These are phyloP conservation scores for Labia minor DNA, from an alignment of 2,888 invertebrate species.

Conservation along the genomic window DNA sequence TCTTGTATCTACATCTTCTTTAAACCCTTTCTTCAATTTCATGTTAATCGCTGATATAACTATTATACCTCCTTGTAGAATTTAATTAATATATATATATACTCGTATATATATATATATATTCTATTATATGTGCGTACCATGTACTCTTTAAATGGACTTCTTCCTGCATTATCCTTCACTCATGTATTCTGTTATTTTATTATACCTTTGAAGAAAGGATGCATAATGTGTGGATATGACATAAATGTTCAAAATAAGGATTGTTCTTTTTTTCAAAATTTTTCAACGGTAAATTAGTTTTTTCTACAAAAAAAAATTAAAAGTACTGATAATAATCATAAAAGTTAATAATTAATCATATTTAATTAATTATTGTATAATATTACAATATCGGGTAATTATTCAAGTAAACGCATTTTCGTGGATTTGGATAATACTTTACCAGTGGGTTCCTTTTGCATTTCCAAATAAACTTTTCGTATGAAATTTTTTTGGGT, in stretches of 20 bases:
- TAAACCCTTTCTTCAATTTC: constrained; percentile 24
- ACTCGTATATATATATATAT: background rate
- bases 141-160: background rate
- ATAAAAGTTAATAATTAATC: too few relatives aligned
- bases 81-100: constrained; percentile 13
- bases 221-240: background rate
- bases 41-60: background rate
- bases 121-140: background rate
- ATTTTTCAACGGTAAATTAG: background rate
- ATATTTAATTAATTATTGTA: too few relatives aligned
- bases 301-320: too few relatives aligned
- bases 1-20: background rate
- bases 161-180: background rate
- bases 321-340: too few relatives aligned
- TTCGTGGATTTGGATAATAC: too few relatives aligned
- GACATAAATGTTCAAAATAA: background rate
- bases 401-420: too few relatives aligned
- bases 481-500: too few relatives aligned
- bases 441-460: too few relatives aligned
- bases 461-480: too few relatives aligned
- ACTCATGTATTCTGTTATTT: background rate
- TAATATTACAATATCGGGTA: too few relatives aligned
- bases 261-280: background rate
- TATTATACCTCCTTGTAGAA: constrained; percentile 18
- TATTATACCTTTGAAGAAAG: background rate